Percentiles rank a stretch among this genome's conserved stretches.
These are phyloP conservation scores for Philereme vetulata DNA, from an alignment of 2,888 invertebrate species.

Conservation along the genomic window DNA sequence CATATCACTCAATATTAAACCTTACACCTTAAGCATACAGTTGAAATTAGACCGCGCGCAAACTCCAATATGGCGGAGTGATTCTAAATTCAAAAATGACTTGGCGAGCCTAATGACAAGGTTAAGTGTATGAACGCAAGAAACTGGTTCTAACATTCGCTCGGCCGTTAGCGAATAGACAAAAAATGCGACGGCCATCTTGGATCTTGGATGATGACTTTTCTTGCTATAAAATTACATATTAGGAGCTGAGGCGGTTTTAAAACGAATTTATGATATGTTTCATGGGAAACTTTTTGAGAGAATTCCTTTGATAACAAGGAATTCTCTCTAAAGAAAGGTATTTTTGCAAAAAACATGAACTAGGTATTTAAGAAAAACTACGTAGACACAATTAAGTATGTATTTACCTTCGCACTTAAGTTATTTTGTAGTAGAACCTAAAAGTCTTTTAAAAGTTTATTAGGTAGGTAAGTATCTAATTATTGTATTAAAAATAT, in stretches of 20 bases:
- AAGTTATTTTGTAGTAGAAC: no score
- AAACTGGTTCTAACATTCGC: slow-evolving; percentile 70
- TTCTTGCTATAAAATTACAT: slow-evolving; percentile 56
- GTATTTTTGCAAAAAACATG: no score
- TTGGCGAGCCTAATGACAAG: slow-evolving; percentile 73
- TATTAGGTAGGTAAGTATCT: no score
- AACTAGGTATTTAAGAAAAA: no score
- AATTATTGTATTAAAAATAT: no score
- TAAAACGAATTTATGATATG: slow-evolving; percentile 14
- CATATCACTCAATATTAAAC: slow-evolving; percentile 35
- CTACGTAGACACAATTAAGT: no score
- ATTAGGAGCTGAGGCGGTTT: slow-evolving; percentile 32
- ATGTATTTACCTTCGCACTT: no score
- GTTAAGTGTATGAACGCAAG: slow-evolving; percentile 67
- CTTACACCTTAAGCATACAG: slow-evolving; percentile 35
- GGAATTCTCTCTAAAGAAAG: no score
- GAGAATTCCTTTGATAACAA: no score
- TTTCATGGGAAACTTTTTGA: neutral
- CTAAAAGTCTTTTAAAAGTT: no score
- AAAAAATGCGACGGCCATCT: slow-evolving; percentile 67
- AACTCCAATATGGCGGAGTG: slow-evolving; percentile 31
- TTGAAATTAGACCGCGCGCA: slow-evolving; percentile 30
- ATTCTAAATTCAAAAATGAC: slow-evolving; percentile 63
- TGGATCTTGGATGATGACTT: slow-evolving; percentile 60
- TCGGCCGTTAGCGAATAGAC: slow-evolving; percentile 66